Conservation (phyloP, 2,113 vertebrate genomes). For the Urocitellus parryii region DNA sequence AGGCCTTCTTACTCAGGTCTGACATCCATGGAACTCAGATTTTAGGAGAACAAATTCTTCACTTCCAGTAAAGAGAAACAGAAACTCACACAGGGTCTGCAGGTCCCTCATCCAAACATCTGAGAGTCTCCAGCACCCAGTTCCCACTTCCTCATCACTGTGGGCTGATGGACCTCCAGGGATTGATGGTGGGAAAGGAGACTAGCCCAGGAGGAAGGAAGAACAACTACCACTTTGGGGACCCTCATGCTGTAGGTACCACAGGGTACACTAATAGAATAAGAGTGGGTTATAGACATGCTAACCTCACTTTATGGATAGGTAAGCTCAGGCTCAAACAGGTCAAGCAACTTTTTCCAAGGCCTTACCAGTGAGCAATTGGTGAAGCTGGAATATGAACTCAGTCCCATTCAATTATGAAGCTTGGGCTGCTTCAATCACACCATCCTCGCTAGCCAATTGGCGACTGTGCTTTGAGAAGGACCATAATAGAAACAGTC, state of each 20-base stretch:
- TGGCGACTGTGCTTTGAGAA: not conserved
- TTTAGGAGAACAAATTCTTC: not conserved
- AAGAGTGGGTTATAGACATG: not conserved
- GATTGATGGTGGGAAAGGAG: not conserved
- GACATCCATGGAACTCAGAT: not conserved
- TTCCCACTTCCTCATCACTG: not conserved
- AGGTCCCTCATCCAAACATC: not conserved
- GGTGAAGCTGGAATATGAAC: not conserved
- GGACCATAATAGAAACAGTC: not conserved
- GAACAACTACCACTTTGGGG: not conserved
- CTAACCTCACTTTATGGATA: not conserved
- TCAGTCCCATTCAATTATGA: not conserved
- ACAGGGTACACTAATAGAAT: not conserved
- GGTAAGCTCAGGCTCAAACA: not conserved
- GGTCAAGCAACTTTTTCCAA: not conserved
- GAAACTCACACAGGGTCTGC: not conserved
- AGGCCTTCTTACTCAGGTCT: not conserved
- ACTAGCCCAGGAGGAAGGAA: not conserved
- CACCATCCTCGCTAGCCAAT: not conserved
- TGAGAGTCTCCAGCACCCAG: not conserved
- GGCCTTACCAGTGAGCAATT: not conserved
- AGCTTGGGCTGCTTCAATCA: not conserved
- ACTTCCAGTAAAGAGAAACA: not conserved
- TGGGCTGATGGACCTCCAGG: not conserved
- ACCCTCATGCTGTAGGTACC: not conserved